Conservation (phyloP, 2,888 invertebrate species). For the Schrankia costaestrigalis region DNA sequence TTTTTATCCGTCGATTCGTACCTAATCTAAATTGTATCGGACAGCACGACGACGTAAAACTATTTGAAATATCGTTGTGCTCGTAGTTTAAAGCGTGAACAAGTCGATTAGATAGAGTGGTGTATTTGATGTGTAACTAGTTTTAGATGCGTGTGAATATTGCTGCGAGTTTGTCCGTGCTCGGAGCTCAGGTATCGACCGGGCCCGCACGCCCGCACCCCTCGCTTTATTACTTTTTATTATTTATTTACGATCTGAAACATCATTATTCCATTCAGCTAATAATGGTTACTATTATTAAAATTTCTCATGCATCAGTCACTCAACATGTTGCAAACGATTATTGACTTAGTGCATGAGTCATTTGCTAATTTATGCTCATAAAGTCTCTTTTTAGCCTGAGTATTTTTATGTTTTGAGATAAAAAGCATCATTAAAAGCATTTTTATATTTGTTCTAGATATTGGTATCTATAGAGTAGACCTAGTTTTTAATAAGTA, state of each 20-base stretch:
- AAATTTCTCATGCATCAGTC: slow-evolving; percentile 4
- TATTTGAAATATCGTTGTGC: slow-evolving; percentile 32
- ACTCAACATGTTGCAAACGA: no score
- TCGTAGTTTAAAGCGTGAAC: slow-evolving; percentile 36
- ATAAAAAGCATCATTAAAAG: no score
- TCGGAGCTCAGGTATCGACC: slow-evolving; percentile 55
- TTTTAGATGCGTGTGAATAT: slow-evolving; percentile 42
- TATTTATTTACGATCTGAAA: slow-evolving; percentile 37
- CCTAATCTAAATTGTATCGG: slow-evolving; percentile 25
- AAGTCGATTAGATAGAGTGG: slow-evolving; percentile 36
- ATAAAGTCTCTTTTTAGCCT: no score
- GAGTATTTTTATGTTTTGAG: no score
- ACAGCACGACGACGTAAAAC: slow-evolving; percentile 18
- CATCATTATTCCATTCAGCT: slow-evolving; percentile 28
- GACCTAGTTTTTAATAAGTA: no score
- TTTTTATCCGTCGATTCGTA: slow-evolving; percentile 22
- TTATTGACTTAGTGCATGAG: no score
- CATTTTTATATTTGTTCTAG: no score
- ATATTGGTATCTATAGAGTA: no score
- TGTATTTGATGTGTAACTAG: slow-evolving; percentile 33
- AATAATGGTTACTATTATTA: slow-evolving; percentile 17
- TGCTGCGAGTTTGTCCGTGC: slow-evolving; percentile 15
- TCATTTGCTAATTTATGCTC: neutral
- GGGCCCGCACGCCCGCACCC: slow-evolving; percentile 56
- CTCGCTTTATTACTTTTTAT: slow-evolving; percentile 27